Conservation (phyloP, 2,888 invertebrate genomes). For the Smittia aterrima region DNA sequence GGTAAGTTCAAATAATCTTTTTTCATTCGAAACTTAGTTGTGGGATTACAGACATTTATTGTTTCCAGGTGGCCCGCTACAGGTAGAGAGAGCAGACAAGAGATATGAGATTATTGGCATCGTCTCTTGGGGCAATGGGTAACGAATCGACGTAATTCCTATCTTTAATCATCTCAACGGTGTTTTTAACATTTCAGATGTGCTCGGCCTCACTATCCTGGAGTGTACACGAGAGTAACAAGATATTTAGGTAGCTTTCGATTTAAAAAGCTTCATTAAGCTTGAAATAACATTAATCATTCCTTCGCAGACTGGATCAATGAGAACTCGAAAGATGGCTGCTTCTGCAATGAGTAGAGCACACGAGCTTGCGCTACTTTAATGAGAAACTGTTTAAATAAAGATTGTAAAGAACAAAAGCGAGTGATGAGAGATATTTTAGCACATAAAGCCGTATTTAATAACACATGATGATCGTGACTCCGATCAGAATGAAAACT, state of each 20-base stretch:
- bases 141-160: conserved; percentile 63
- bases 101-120: conserved; percentile 80
- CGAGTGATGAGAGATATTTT: neutral
- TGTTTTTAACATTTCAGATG: conserved; percentile 52
- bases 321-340: conserved; percentile 75
- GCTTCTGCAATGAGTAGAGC: conserved; percentile 66
- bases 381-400: neutral
- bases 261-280: neutral
- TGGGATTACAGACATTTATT: neutral
- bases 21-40: neutral
- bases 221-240: conserved; percentile 70
- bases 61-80: conserved; percentile 53
- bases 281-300: neutral
- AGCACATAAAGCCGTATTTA: conserved; percentile 1
- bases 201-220: conserved; percentile 66
- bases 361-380: conserved; percentile 1
- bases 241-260: conserved; percentile 53
- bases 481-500: neutral
- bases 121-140: conserved; percentile 89
- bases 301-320: conserved; percentile 65
- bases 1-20: conserved; percentile 45
- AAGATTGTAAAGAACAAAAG: conserved; percentile 1
- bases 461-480: neutral
- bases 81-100: conserved; percentile 57
- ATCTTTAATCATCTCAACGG: conserved; percentile 53